Evolutionary conservation across 2,888 invertebrate genomes (phyloP).

Genomic region (Eurytoma californica): DNA sequence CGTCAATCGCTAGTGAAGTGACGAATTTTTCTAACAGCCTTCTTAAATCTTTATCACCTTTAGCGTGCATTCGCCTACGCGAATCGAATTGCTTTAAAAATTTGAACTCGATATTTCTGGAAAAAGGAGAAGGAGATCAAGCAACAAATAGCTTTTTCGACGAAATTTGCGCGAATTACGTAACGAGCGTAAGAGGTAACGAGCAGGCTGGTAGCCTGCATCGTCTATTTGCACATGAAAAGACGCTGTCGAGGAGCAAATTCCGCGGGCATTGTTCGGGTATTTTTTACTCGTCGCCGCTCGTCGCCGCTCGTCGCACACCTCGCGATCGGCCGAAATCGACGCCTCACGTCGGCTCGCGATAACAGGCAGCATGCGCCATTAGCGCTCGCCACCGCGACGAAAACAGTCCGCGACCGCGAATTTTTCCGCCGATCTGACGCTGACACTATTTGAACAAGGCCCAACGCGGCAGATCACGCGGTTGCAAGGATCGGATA

Average conservation of each 20-base stretch:
- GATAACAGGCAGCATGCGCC: constrained; percentile 20
- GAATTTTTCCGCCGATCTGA: too few relatives aligned
- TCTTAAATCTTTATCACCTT: neutral
- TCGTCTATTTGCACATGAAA: constrained; percentile 64
- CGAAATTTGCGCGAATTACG: constrained; percentile 27
- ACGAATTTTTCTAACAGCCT: neutral
- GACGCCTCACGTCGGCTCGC: constrained; percentile 19
- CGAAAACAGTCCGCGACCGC: too few relatives aligned
- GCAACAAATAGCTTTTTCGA: neutral
- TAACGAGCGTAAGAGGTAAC: neutral
- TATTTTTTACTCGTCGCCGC: neutral
- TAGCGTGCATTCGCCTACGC: too few relatives aligned
- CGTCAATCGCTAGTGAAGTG: neutral
- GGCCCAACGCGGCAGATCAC: neutral
- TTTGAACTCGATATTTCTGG: neutral
- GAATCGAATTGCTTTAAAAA: neutral
- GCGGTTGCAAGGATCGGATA: too few relatives aligned
- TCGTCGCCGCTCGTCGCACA: too few relatives aligned
- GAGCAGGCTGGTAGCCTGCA: constrained; percentile 1
- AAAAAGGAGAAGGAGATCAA: neutral
- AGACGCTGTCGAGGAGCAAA: constrained; percentile 34
- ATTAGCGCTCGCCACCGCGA: neutral
- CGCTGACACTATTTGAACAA: neutral
- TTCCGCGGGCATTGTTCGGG: constrained; percentile 12
- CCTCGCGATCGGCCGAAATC: constrained; percentile 19